phyloP scores from a whole-genome alignment of 2,888 invertebrate species.

The Oxycera nigricornis region DNA sequence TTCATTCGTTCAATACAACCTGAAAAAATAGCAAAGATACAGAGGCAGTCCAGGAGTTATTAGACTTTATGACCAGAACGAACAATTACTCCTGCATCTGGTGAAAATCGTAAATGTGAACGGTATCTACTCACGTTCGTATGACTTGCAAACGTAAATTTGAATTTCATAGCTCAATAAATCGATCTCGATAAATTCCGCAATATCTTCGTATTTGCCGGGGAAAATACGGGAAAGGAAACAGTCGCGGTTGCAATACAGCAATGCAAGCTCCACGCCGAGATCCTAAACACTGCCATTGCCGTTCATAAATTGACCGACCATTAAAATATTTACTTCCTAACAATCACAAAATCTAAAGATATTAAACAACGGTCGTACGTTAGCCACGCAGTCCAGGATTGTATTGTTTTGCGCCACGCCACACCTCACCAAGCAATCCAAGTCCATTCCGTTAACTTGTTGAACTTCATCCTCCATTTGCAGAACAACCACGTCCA shows the following conservation, averaged over 20 bases:
- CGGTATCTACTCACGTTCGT: neutral
- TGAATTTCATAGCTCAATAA: slow-evolving; percentile 36
- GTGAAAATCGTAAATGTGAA: slow-evolving; percentile 25
- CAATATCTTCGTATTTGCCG: slow-evolving; percentile 1
- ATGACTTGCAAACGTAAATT: neutral
- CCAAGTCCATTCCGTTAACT: slow-evolving; percentile 36
- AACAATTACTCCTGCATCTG: too few relatives aligned
- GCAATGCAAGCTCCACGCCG: neutral
- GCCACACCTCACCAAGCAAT: too few relatives aligned
- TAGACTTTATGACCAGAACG: too few relatives aligned
- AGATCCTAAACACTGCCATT: too few relatives aligned
- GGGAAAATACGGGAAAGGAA: slow-evolving; percentile 8
- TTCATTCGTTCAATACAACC: too few relatives aligned
- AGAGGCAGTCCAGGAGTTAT: too few relatives aligned
- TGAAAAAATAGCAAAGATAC: too few relatives aligned
- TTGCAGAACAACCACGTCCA: neutral
- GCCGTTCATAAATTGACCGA: slow-evolving; percentile 24
- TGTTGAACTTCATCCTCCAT: slow-evolving; percentile 37
- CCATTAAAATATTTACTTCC: slow-evolving; percentile 33
- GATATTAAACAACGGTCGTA: neutral
- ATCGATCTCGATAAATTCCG: slow-evolving; percentile 21
- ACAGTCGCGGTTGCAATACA: neutral
- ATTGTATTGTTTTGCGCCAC: slow-evolving; percentile 18
- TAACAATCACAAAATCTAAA: slow-evolving; percentile 5
- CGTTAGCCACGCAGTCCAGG: neutral